These are phyloP conservation scores for Cheilosia vernalis DNA, from an alignment of 2,888 invertebrate species.

Conservation along the genomic window DNA sequence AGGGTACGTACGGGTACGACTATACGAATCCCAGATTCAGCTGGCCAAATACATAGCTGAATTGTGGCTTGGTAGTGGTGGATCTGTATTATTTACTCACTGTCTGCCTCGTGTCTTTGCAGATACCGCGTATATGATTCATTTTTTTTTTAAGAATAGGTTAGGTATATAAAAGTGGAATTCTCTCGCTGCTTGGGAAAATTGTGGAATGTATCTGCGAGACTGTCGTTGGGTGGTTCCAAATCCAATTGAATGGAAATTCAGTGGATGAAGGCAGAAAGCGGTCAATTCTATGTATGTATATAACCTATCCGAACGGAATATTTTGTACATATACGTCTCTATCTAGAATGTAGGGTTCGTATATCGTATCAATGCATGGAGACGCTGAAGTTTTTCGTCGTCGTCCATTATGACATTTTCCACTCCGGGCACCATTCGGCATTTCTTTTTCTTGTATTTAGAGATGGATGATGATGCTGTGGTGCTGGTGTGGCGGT, in stretches of 20 bases:
- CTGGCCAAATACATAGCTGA: conserved; percentile 54
- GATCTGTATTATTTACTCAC: conserved; percentile 23
- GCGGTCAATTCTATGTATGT: conserved; percentile 64
- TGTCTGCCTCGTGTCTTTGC: conserved; percentile 36
- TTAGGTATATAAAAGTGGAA: conserved; percentile 18
- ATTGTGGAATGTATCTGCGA: conserved; percentile 69
- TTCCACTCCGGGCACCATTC: conserved; percentile 63
- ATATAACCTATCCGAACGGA: neutral
- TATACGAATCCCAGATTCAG: conserved; percentile 60
- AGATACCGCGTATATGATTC: conserved; percentile 64
- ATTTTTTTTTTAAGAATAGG: conserved; percentile 12
- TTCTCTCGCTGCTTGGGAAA: conserved; percentile 34
- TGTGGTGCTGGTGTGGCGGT: conserved; percentile 6
- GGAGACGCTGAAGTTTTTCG: conserved; percentile 56
- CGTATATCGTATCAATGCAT: conserved; percentile 16
- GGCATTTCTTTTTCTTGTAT: conserved; percentile 42
- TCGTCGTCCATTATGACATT: conserved; percentile 72
- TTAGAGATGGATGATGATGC: conserved; percentile 43
- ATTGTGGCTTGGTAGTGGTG: conserved; percentile 34
- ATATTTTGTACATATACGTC: conserved; percentile 3
- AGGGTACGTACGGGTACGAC: conserved; percentile 20
- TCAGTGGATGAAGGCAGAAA: conserved; percentile 36
- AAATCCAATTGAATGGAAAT: conserved; percentile 52
- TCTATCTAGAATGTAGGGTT: conserved; percentile 2
- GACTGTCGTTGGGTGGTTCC: conserved; percentile 59